phyloP scores from a whole-genome alignment of 2,888 invertebrate genomes.

The Thereva unica region DNA sequence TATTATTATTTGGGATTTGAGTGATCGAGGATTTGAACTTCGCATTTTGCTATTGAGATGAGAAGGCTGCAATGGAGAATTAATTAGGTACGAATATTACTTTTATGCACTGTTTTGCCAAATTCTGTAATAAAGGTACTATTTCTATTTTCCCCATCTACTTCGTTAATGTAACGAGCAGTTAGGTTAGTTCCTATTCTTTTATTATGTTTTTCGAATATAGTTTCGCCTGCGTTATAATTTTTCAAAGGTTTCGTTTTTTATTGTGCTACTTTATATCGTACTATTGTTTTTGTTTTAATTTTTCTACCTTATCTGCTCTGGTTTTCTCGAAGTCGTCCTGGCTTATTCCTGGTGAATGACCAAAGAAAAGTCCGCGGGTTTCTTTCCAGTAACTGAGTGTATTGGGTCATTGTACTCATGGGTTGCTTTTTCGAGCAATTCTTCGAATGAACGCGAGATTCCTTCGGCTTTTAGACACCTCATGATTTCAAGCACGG shows the following conservation, averaged over 20 bases:
- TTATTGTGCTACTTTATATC: conserved; percentile 29
- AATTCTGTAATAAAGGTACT: conserved; percentile 20
- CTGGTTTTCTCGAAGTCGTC: conserved; percentile 19
- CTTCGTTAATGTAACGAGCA: conserved; percentile 11
- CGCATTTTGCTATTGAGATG: not conserved
- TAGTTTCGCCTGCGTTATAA: too few relatives aligned
- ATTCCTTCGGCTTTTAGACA: conserved; percentile 18
- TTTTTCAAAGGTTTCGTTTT: conserved; percentile 26
- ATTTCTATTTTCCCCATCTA: conserved; percentile 21
- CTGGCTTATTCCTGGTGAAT: conserved; percentile 1
- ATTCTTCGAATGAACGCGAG: conserved; percentile 13
- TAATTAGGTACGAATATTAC: conserved; percentile 9
- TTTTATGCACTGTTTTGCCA: conserved; percentile 25
- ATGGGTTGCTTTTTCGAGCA: conserved; percentile 20
- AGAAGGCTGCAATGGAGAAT: not conserved
- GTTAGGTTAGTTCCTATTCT: conserved; percentile 28
- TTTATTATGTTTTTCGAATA: conserved; percentile 30
- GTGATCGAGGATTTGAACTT: conserved; percentile 4
- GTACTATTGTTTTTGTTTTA: conserved; percentile 25
- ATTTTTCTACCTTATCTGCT: conserved; percentile 6
- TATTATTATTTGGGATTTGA: not conserved
- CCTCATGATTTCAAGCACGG: conserved; percentile 32
- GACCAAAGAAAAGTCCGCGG: conserved; percentile 31
- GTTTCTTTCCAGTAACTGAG: conserved; percentile 27
- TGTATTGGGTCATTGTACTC: too few relatives aligned